A percentile compares a stretch with the other conserved stretches of the same genome.
phyloP scores from a whole-genome alignment of 1,140 invertebrate genomes.

The Tetranychus urticae region DNA sequence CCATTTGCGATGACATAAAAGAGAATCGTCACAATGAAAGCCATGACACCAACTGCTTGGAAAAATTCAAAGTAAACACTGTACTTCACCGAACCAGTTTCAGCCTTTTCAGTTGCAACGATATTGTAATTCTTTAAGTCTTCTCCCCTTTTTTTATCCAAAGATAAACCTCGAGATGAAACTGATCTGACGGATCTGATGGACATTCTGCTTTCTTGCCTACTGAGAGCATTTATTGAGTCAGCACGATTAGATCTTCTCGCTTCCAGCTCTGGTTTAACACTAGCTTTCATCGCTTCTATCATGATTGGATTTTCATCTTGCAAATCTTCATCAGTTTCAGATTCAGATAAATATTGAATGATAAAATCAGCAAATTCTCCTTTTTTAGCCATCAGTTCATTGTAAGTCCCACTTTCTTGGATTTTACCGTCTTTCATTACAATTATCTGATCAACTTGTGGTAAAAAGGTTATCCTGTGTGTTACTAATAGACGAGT shows the following conservation, averaged over 20 bases:
- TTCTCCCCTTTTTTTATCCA: not conserved
- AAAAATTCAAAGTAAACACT: constrained; percentile 5
- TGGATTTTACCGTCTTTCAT: constrained; percentile 18
- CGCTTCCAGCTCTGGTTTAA: not conserved
- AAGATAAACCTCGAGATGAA: not conserved
- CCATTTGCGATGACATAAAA: not conserved
- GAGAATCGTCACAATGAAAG: constrained; percentile 1
- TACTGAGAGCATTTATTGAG: not conserved
- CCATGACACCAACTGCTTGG: not conserved
- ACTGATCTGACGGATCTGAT: not conserved
- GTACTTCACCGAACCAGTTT: constrained; percentile 9
- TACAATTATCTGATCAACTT: constrained; percentile 21
- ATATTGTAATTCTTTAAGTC: constrained; percentile 28
- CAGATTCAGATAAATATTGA: constrained; percentile 19
- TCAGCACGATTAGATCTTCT: not conserved
- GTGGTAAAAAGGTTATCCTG: constrained; percentile 18
- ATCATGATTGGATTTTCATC: constrained; percentile 19
- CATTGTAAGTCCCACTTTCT: constrained; percentile 18
- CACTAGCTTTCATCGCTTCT: not conserved
- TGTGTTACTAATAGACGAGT: constrained; percentile 22
- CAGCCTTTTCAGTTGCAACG: constrained; percentile 1
- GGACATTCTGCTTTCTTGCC: not conserved
- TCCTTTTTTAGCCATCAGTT: constrained; percentile 17
- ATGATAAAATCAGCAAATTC: constrained; percentile 14
- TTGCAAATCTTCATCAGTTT: constrained; percentile 2